phyloP scores from a whole-genome alignment of 2,888 invertebrate genomes.

The Scaptomyza caliginosa region DNA sequence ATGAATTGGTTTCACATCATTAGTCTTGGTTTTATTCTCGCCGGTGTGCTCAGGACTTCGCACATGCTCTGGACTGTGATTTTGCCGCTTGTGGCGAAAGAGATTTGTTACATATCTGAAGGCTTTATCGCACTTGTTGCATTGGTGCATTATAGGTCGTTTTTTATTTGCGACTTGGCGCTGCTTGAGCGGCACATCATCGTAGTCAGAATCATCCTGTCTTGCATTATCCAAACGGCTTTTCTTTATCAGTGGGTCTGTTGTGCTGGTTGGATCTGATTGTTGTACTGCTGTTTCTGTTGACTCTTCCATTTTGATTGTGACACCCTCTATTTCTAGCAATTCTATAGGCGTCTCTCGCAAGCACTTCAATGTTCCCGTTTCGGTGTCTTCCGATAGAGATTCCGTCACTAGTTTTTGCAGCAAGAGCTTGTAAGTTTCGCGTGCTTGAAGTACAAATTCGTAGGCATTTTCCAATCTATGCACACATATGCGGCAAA shows the following conservation, averaged over 20 bases:
- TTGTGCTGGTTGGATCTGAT: not conserved
- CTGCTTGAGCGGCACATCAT: conserved; percentile 59
- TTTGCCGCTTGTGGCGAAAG: conserved; percentile 55
- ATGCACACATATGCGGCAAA: conserved; percentile 52
- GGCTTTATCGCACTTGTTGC: conserved; percentile 47
- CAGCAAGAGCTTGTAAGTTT: conserved; percentile 51
- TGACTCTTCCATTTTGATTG: conserved; percentile 58
- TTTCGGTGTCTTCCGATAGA: conserved; percentile 6
- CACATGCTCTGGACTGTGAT: conserved; percentile 26
- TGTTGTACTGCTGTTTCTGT: conserved; percentile 20
- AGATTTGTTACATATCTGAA: conserved; percentile 61
- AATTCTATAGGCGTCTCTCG: conserved; percentile 57
- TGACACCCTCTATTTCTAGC: conserved; percentile 58
- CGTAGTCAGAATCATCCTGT: conserved; percentile 42
- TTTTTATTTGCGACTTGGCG: conserved; percentile 23
- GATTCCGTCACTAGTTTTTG: conserved; percentile 16
- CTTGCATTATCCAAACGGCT: conserved; percentile 4
- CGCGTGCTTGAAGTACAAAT: conserved; percentile 54
- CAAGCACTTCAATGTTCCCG: conserved; percentile 43
- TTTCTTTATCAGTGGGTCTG: conserved; percentile 53
- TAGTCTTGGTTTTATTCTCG: not conserved
- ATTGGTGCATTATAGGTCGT: conserved; percentile 36
- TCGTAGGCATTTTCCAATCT: conserved; percentile 55
- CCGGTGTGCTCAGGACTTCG: not conserved
- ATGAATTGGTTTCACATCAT: not conserved